phyloP scores from a whole-genome alignment of 2,113 vertebrate species.

The Typhlomys cinereus region DNA sequence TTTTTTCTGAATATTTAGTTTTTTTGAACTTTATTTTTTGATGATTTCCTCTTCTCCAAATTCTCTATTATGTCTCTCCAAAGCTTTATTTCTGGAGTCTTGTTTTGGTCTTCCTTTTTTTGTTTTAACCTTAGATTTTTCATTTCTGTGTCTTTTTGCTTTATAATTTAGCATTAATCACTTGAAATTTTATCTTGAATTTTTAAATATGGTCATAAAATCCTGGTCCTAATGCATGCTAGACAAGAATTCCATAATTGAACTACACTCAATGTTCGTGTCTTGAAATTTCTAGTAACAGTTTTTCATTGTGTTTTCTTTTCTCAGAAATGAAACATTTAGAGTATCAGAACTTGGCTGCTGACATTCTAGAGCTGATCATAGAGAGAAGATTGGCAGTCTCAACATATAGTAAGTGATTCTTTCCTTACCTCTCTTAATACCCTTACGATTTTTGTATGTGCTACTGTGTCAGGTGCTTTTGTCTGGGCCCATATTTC shows the following conservation, averaged over 20 bases:
- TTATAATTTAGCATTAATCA: not conserved
- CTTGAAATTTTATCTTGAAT: not conserved
- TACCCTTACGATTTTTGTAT: not conserved
- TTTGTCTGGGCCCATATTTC: not conserved
- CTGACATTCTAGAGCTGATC: not conserved
- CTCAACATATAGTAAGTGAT: conserved; percentile 32
- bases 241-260: not conserved
- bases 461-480: not conserved
- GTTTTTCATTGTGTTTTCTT: conserved; percentile 27
- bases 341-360: not conserved
- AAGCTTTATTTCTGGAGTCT: not conserved
- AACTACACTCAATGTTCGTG: not conserved
- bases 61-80: not conserved
- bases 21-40: conserved; percentile 21
- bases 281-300: not conserved
- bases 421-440: not conserved
- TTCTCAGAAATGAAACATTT: not conserved
- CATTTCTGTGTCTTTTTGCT: not conserved
- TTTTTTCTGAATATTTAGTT: no score
- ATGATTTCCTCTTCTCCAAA: not conserved
- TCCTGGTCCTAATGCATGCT: not conserved
- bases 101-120: not conserved
- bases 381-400: not conserved
- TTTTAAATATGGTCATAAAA: not conserved
- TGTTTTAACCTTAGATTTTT: not conserved